Percentiles rank a stretch among this genome's conserved stretches.
Conservation (phyloP, 2,113 vertebrate genomes). For the Myanophis thanlyinensis region DNA sequence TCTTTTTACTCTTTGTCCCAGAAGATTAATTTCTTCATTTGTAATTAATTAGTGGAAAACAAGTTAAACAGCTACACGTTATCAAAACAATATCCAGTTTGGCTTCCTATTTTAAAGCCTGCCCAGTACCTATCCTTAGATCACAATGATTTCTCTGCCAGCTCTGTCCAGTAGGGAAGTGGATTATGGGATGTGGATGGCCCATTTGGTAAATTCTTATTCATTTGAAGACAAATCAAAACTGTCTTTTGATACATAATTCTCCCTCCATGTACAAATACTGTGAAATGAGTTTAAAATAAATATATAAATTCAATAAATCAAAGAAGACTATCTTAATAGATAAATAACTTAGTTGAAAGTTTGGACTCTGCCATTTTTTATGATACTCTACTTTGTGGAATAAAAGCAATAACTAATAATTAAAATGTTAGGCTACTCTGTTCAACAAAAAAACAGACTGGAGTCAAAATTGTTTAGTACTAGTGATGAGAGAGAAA, state of each 20-base stretch:
- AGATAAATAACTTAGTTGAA: not conserved
- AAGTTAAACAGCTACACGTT: not conserved
- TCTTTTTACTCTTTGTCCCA: not conserved
- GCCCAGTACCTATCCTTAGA: not conserved
- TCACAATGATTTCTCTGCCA: not conserved
- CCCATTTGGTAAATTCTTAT: not conserved
- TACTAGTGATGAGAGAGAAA: not conserved
- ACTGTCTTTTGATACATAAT: not conserved
- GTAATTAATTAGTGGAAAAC: not conserved
- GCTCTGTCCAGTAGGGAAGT: not conserved
- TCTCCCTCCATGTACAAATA: no score
- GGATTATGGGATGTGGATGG: not conserved
- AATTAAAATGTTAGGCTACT: not conserved
- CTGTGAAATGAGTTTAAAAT: no score
- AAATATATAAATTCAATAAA: not conserved
- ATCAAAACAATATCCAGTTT: not conserved
- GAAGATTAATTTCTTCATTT: not conserved
- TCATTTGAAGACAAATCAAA: not conserved
- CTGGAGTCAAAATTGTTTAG: not conserved
- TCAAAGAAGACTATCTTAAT: not conserved
- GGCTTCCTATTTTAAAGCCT: not conserved
- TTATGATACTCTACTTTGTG: not conserved
- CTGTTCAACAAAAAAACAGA: not conserved
- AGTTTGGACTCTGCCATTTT: not conserved
- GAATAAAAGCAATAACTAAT: not conserved